Conservation (phyloP, 1,140 invertebrate genomes). For the Drosophila ironensis region DNA sequence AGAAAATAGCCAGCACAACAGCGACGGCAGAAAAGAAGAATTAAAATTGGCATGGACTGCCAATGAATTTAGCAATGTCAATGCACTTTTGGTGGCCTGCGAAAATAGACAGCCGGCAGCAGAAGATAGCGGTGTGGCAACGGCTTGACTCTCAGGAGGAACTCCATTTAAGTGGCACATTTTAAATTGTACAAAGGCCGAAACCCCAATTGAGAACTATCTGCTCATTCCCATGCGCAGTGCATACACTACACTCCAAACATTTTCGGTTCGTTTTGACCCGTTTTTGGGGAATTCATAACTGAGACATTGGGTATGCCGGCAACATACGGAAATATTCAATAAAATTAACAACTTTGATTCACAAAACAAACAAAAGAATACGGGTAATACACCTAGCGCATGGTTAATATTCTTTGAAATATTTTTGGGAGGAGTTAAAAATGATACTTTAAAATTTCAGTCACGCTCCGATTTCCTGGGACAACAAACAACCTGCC, state of each 20-base stretch:
- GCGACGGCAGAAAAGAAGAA: constrained; percentile 37
- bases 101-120: constrained; percentile 42
- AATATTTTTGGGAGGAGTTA: constrained; percentile 6
- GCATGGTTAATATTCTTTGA: constrained; percentile 21
- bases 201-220: constrained; percentile 3
- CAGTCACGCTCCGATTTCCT: constrained; percentile 69
- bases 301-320: constrained; percentile 48
- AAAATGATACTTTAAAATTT: constrained; percentile 51
- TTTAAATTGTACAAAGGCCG: constrained; percentile 28
- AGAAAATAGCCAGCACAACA: constrained; percentile 14
- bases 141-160: constrained; percentile 6
- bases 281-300: constrained; percentile 8
- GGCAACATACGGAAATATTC: constrained; percentile 18
- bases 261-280: neutral
- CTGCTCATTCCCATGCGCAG: constrained; percentile 1
- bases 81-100: constrained; percentile 56
- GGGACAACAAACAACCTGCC: constrained; percentile 36
- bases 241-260: neutral
- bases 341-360: constrained; percentile 67
- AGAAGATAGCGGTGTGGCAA: constrained; percentile 7
- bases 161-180: constrained; percentile 30
- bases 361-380: constrained; percentile 26
- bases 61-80: constrained; percentile 77
- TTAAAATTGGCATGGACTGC: constrained; percentile 68
- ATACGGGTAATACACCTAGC: neutral